phyloP scores from a whole-genome alignment of 2,888 invertebrate genomes.

The Coleophora flavipennella region DNA sequence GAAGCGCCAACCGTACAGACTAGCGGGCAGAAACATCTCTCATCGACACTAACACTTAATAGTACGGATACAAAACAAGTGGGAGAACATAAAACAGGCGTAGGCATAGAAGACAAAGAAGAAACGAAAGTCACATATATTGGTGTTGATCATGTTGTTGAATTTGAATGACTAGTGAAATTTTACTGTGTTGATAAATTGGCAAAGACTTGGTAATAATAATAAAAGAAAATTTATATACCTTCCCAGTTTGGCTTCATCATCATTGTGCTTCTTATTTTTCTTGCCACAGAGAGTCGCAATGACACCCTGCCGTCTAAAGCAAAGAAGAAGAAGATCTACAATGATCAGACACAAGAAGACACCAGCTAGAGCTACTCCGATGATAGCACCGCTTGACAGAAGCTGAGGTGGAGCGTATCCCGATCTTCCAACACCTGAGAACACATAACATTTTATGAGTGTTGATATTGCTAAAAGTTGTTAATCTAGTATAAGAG shows the following conservation, averaged over 20 bases:
- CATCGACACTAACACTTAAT: slow-evolving; percentile 65
- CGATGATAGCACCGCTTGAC: slow-evolving; percentile 85
- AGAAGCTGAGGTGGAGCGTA: slow-evolving; percentile 69
- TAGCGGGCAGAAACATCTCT: slow-evolving; percentile 76
- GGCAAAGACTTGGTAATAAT: not conserved
- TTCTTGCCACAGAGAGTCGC: slow-evolving; percentile 79
- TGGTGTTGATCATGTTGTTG: slow-evolving; percentile 22
- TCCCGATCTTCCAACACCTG: slow-evolving; percentile 63
- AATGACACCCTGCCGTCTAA: slow-evolving; percentile 77
- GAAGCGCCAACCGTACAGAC: slow-evolving; percentile 97
- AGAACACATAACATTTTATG: slow-evolving; percentile 25
- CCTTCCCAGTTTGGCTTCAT: slow-evolving; percentile 89
- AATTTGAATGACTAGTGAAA: slow-evolving; percentile 12
- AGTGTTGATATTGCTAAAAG: slow-evolving; percentile 2
- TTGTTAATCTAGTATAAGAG: slow-evolving; percentile 23
- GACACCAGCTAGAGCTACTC: slow-evolving; percentile 87
- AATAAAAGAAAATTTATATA: slow-evolving; percentile 35
- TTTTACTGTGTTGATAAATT: not conserved
- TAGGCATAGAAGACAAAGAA: slow-evolving; percentile 24
- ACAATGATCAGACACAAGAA: slow-evolving; percentile 85
- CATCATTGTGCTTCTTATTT: slow-evolving; percentile 81
- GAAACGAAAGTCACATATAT: slow-evolving; percentile 23
- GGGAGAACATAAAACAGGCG: slow-evolving; percentile 11
- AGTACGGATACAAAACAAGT: slow-evolving; percentile 15
- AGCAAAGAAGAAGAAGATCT: slow-evolving; percentile 86